Conservation (phyloP, 2,113 vertebrate species). For the Sardina pilchardus region DNA sequence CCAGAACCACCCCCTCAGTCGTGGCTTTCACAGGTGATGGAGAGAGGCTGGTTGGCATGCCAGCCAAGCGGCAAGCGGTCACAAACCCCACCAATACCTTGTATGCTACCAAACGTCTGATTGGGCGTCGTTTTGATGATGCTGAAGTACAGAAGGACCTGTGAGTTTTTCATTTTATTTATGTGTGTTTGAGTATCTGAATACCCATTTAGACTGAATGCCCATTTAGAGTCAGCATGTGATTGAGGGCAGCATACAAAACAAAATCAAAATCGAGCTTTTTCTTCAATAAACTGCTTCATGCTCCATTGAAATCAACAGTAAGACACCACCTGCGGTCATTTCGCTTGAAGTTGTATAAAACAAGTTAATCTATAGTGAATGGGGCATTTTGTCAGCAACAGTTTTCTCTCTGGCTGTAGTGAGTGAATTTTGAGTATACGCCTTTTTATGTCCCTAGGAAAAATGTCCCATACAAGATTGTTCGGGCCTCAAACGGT, state of each 20-base stretch:
- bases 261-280: too few relatives aligned
- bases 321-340: too few relatives aligned
- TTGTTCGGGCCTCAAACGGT: constrained; percentile 93
- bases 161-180: constrained; percentile 71
- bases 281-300: too few relatives aligned
- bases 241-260: neutral
- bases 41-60: constrained; percentile 94
- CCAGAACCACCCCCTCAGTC: constrained; percentile 93
- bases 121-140: constrained; percentile 92
- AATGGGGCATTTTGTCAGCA: too few relatives aligned
- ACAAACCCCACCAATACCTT: constrained; percentile 97
- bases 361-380: too few relatives aligned
- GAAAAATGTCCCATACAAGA: constrained; percentile 96
- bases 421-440: neutral
- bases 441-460: constrained; percentile 63
- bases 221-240: neutral
- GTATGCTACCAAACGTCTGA: constrained; percentile 96
- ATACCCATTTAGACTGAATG: neutral
- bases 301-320: too few relatives aligned
- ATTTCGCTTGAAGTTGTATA: too few relatives aligned
- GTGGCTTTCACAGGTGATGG: constrained; percentile 89
- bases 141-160: constrained; percentile 94
- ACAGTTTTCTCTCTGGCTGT: too few relatives aligned
- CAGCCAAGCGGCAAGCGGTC: constrained; percentile 92
- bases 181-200: neutral